Percentiles rank a stretch among this genome's conserved stretches.
phyloP scores from a whole-genome alignment of 2,888 invertebrate genomes.

The Rotaria socialis region DNA sequence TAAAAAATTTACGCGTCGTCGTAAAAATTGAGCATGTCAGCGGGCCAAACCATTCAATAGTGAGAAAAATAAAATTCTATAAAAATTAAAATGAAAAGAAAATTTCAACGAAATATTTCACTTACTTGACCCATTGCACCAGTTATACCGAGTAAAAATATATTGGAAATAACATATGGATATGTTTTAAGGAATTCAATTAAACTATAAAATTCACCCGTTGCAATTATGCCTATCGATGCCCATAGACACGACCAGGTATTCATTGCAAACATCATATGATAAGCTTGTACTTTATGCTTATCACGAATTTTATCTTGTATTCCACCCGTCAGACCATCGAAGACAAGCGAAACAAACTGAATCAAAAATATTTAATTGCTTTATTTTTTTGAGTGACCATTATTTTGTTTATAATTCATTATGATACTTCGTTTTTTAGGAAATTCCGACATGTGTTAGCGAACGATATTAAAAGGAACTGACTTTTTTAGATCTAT shows the following conservation, averaged over 20 bases:
- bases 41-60: conserved; percentile 85
- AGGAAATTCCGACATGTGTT: too few relatives aligned
- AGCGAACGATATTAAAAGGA: too few relatives aligned
- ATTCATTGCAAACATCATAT: conserved; percentile 91
- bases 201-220: conserved; percentile 79
- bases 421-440: too few relatives aligned
- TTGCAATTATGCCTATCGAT: conserved; percentile 68
- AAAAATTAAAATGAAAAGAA: conserved; percentile 37
- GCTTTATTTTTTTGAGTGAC: too few relatives aligned
- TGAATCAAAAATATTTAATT: not conserved
- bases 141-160: conserved; percentile 72
- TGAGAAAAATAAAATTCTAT: conserved; percentile 83
- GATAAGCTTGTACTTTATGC: conserved; percentile 75
- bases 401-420: too few relatives aligned
- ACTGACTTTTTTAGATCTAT: too few relatives aligned
- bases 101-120: not conserved
- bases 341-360: conserved; percentile 77
- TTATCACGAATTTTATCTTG: conserved; percentile 85
- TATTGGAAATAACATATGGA: conserved; percentile 72
- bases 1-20: conserved; percentile 95
- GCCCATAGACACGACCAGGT: conserved; percentile 75
- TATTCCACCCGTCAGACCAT: conserved; percentile 78
- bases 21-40: conserved; percentile 92
- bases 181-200: conserved; percentile 72
- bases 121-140: conserved; percentile 81